These are phyloP conservation scores for Temnothorax curvispinosus DNA, from an alignment of 1,140 invertebrate species.

Conservation along the genomic window DNA sequence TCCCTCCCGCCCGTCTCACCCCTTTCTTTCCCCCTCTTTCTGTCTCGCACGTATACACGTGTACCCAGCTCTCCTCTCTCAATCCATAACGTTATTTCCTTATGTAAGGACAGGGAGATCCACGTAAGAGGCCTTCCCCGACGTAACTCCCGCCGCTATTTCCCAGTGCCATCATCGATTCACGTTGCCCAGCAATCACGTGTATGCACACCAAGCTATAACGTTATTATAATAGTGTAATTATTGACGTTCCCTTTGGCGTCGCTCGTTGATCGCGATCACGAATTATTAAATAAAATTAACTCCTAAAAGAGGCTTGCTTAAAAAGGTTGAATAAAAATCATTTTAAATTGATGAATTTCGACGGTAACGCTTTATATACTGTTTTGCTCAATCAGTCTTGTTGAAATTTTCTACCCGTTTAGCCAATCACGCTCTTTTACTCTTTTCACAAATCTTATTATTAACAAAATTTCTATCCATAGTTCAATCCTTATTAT, in stretches of 20 bases:
- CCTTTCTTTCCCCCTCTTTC: neutral
- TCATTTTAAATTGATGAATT: neutral
- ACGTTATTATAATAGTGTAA: conserved; percentile 10
- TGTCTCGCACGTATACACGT: neutral
- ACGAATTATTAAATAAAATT: conserved; percentile 8
- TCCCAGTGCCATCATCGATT: conserved; percentile 47
- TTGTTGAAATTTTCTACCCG: neutral
- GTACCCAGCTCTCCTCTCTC: conserved; percentile 18
- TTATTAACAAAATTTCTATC: neutral
- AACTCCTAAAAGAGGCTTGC: neutral
- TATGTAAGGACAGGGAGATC: conserved; percentile 66
- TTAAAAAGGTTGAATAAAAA: neutral
- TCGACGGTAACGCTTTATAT: neutral
- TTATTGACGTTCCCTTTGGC: neutral
- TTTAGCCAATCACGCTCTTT: neutral
- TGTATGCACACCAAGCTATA: conserved; percentile 2
- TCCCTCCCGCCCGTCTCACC: neutral
- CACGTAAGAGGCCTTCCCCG: conserved; percentile 56
- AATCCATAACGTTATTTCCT: conserved; percentile 73
- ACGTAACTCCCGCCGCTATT: conserved; percentile 35
- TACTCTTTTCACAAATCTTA: neutral
- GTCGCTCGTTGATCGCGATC: neutral
- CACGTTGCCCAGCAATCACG: conserved; percentile 17
- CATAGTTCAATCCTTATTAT: neutral
- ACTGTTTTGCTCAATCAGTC: too few species aligned